Evolutionary conservation across 2,888 invertebrate genomes (phyloP), one percentile per base, ranked within the genome.

Genomic region (Bellardia pandia): DNA sequence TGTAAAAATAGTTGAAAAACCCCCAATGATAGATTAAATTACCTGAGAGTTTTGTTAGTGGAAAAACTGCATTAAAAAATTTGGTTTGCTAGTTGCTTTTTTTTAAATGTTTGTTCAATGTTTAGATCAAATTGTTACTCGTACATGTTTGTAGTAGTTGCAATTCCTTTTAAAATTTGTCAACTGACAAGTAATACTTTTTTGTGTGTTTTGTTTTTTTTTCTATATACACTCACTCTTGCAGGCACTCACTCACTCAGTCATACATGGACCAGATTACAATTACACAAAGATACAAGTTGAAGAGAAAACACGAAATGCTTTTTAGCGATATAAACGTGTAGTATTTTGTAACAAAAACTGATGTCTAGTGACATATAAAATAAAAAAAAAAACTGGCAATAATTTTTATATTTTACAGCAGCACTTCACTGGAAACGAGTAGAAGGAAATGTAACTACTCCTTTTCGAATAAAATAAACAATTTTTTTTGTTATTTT

Each of bases 231-330:
- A n/a, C 2, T 66, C 11, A 77, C 7, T 45, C 7, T 58, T 56
- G 42, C 37, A 62, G 2, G 14, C 33, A 60, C 33, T 58, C 30
- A 13, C 11, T 56, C 2, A 56, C 40, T 30, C 7, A 56, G 23
- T 30, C 7, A 14, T 30, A 53, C 23, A 74, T 30, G 2, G 7
- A n/a, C 58, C 6, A 11, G 51, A 37, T 60, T 8, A 62, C 16
- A 48, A 48, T 33, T 8, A 6, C 37, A 62, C 33, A 62, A 3
- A 42, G 11, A 23, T 64, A 77, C n/a, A 53, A 76, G 58, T 37
- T 40, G 4, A 68, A 75, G 13, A 58, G 40, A 58, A 45, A 75
- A 84, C 77, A 84, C 9, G 37, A 84, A 78, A 72, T 72, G 13
- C 58, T 72, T 84, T 84, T 66, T 66, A 78, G 64, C 48, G 13